phyloP scores from a whole-genome alignment of 2,113 vertebrate species.

The Notiomystis cincta region DNA sequence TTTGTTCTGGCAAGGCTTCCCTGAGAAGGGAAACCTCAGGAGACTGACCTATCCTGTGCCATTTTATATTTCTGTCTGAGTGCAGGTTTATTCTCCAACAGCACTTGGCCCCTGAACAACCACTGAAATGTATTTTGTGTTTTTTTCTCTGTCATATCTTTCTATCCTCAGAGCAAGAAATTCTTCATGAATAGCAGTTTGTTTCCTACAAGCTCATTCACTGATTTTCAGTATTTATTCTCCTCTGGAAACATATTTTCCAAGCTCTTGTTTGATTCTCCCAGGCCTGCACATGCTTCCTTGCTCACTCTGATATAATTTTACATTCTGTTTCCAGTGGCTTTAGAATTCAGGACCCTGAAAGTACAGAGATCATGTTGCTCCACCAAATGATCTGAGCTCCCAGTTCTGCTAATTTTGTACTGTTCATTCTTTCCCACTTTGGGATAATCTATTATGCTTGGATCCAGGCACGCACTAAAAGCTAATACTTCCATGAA shows the following conservation, averaged over 20 bases:
- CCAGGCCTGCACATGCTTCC: slow-evolving; percentile 30
- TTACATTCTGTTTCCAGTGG: slow-evolving; percentile 52
- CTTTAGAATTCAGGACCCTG: slow-evolving; percentile 54
- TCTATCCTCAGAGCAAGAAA: background rate
- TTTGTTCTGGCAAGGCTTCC: slow-evolving; percentile 4
- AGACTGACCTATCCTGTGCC: background rate
- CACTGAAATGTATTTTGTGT: background rate
- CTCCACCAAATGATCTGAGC: slow-evolving; percentile 68
- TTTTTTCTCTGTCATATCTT: background rate
- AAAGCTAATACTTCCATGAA: slow-evolving; percentile 77
- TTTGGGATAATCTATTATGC: slow-evolving; percentile 77
- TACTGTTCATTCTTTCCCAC: slow-evolving; percentile 77
- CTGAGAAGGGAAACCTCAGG: slow-evolving; percentile 12
- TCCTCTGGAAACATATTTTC: background rate
- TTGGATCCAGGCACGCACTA: slow-evolving; percentile 74
- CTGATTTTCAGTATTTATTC: background rate
- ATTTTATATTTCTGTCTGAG: slow-evolving; percentile 12
- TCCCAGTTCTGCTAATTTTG: slow-evolving; percentile 77
- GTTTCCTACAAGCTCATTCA: slow-evolving; percentile 14
- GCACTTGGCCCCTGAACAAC: background rate
- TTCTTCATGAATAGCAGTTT: background rate
- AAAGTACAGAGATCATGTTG: slow-evolving; percentile 67
- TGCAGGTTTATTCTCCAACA: background rate
- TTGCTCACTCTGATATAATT: slow-evolving; percentile 59
- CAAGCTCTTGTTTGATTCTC: background rate